Conservation (phyloP, 1,140 invertebrate genomes). For the Drosophila suzukii region DNA sequence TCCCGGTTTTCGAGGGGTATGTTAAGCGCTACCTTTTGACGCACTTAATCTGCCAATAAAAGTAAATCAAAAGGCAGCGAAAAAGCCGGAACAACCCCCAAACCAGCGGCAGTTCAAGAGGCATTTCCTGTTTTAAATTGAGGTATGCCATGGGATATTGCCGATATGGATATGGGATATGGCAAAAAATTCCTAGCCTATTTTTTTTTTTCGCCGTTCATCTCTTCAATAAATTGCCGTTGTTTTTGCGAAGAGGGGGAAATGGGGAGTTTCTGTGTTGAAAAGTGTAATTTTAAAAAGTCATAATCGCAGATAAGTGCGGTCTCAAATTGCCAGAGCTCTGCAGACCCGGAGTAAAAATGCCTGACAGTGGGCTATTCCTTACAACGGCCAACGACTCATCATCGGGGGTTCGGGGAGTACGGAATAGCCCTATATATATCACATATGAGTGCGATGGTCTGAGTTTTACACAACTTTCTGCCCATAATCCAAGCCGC, state of each 20-base stretch:
- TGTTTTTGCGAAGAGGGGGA: constrained; percentile 25
- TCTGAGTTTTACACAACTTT: constrained; percentile 70
- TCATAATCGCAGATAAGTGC: constrained; percentile 84
- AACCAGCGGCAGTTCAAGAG: constrained; percentile 67
- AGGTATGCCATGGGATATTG: constrained; percentile 74
- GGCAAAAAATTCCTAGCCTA: constrained; percentile 56
- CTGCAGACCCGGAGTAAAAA: constrained; percentile 34
- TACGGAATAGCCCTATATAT: constrained; percentile 34
- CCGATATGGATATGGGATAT: constrained; percentile 73
- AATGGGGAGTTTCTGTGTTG: constrained; percentile 52
- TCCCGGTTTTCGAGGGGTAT: constrained; percentile 35
- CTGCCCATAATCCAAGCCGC: constrained; percentile 54
- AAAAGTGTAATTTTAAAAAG: constrained; percentile 84
- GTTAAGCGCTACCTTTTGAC: constrained; percentile 74
- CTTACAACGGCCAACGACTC: constrained; percentile 67
- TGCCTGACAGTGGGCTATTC: constrained; percentile 70
- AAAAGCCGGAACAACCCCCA: constrained; percentile 53
- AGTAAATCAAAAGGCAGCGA: constrained; percentile 80
- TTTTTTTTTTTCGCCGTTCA: constrained; percentile 41
- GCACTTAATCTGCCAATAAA: constrained; percentile 83
- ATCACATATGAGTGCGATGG: constrained; percentile 32
- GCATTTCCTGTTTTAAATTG: constrained; percentile 84
- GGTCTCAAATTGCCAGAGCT: constrained; percentile 75
- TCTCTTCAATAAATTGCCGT: constrained; percentile 64
- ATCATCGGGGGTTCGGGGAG: constrained; percentile 29